Evolutionary conservation across 2,797 vertebrate genomes (phyloP).

Genomic region (Cichlasoma orientale): DNA sequence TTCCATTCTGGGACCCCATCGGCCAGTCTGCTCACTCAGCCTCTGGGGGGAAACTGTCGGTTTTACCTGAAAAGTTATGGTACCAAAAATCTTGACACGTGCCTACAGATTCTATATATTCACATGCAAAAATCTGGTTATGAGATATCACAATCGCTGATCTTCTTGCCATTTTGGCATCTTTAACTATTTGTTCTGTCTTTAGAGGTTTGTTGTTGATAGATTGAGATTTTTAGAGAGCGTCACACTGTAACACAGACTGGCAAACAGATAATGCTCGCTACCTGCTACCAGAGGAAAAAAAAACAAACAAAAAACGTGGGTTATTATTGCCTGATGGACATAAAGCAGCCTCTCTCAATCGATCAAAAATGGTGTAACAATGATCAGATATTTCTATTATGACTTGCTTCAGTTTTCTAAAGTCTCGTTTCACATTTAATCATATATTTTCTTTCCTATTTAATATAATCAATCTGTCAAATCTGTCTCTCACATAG

Average conservation of each 20-base stretch:
- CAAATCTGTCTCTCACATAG: not conserved
- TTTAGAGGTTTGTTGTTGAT: not conserved
- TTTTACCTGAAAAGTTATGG: not conserved
- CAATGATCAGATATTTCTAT: not conserved
- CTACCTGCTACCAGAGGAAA: not conserved
- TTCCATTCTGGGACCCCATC: not conserved
- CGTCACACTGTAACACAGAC: not conserved
- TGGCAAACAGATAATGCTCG: not conserved
- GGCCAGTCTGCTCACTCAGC: not conserved
- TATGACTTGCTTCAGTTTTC: not conserved
- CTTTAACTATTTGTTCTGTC: not conserved
- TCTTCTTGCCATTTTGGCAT: not conserved
- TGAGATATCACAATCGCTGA: not conserved
- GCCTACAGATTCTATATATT: not conserved
- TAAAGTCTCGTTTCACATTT: not conserved
- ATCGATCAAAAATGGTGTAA: not conserved
- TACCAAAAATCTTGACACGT: not conserved
- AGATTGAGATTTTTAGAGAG: not conserved
- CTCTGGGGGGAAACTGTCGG: not conserved
- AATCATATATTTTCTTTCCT: not conserved
- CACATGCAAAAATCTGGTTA: not conserved
- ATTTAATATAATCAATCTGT: not conserved
- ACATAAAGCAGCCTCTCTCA: too few species aligned
- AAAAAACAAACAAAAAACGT: too few species aligned
- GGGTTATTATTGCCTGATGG: not conserved